Evolutionary conservation across 2,888 invertebrate species (phyloP).

Genomic region (Nymphalis polychloros): DNA sequence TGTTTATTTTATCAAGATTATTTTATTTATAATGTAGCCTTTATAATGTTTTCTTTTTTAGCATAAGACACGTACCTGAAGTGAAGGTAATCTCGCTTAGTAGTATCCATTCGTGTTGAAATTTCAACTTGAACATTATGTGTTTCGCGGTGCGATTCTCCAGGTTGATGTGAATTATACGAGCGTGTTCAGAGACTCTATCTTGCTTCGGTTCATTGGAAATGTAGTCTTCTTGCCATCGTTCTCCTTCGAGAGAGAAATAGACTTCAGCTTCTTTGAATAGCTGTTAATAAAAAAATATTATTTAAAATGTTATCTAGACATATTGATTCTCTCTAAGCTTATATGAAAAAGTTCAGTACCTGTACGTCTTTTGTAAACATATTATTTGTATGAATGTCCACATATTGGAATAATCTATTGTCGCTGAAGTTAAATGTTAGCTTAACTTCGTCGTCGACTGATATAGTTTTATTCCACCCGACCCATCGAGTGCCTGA

Average conservation of each 20-base stretch:
- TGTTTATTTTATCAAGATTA: no score
- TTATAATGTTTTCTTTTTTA: no score
- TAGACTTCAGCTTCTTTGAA: conserved; percentile 89
- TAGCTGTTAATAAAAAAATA: conserved; percentile 71
- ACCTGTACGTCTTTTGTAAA: conserved; percentile 90
- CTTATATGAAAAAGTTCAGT: conserved; percentile 43
- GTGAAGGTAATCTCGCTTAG: conserved; percentile 94
- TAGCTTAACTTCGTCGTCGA: conserved; percentile 85
- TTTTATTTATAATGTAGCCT: no score
- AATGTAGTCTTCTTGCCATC: conserved; percentile 86
- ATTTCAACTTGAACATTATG: conserved; percentile 87
- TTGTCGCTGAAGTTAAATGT: conserved; percentile 90
- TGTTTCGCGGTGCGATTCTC: conserved; percentile 88
- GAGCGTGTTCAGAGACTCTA: conserved; percentile 79
- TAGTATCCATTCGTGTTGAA: conserved; percentile 92
- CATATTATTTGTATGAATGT: conserved; percentile 90
- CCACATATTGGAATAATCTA: conserved; percentile 87
- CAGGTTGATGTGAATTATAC: conserved; percentile 87
- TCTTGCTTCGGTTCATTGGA: conserved; percentile 83
- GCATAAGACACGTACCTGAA: conserved; percentile 80
- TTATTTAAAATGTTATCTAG: neutral
- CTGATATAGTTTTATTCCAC: conserved; percentile 87
- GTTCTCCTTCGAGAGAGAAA: conserved; percentile 89
- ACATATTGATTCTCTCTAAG: neutral
- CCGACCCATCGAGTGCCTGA: conserved; percentile 91